These are phyloP conservation scores for Dascyllus trimaculatus DNA, from an alignment of 2,113 vertebrate species.

Conservation along the genomic window DNA sequence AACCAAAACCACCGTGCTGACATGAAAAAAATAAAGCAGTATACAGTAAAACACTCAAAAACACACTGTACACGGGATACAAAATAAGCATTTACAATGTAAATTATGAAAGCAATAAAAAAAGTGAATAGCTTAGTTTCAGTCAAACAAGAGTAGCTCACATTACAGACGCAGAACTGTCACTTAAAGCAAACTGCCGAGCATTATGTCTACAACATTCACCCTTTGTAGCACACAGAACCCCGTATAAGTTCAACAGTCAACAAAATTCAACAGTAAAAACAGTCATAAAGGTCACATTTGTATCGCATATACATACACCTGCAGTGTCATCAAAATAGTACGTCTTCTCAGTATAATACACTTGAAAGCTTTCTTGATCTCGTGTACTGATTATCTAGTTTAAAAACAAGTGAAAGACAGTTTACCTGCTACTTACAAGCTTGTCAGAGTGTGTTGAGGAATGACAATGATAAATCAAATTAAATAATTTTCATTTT, in stretches of 20 bases:
- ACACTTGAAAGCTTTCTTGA: neutral
- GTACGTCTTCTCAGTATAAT: slow-evolving; percentile 11
- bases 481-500: neutral
- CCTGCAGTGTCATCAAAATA: slow-evolving; percentile 21
- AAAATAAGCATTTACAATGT: slow-evolving; percentile 91
- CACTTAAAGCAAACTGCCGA: slow-evolving; percentile 11
- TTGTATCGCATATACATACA: slow-evolving; percentile 40
- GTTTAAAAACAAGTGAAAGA: neutral
- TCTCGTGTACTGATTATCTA: slow-evolving; percentile 5
- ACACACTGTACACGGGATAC: slow-evolving; percentile 88
- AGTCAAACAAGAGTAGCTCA: slow-evolving; percentile 83
- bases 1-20: slow-evolving; percentile 48
- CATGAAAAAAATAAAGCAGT: slow-evolving; percentile 58
- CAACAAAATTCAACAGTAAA: slow-evolving; percentile 17
- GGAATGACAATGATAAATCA: neutral
- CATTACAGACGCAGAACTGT: slow-evolving; percentile 52
- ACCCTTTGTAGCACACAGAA: slow-evolving; percentile 10
- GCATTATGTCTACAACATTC: slow-evolving; percentile 10
- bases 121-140: slow-evolving; percentile 65
- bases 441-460: slow-evolving; percentile 5
- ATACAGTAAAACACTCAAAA: slow-evolving; percentile 78
- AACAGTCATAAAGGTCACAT: slow-evolving; percentile 26
- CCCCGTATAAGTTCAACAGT: neutral
- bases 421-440: slow-evolving; percentile 40
- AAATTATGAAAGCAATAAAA: slow-evolving; percentile 62